A percentile compares a stretch with the other conserved stretches of the same genome.
Evolutionary conservation across 2,113 vertebrate species (phyloP).

Genomic region (Microtus montanus): DNA sequence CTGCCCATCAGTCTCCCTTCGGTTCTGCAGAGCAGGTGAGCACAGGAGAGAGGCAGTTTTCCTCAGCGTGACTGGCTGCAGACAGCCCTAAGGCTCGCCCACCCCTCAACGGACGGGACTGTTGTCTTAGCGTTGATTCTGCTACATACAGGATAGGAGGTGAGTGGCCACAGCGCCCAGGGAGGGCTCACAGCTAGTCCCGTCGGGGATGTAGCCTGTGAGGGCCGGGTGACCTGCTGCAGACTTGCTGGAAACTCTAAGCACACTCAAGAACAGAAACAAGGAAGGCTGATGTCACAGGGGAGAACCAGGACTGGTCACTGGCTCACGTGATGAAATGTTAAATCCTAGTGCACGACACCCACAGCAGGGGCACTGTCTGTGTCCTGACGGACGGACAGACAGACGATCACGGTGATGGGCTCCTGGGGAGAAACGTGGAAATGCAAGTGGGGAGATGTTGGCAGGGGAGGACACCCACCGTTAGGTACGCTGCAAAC

Average conservation of each 20-base stretch:
- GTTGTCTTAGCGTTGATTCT: conserved; percentile 9
- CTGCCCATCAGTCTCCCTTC: not conserved
- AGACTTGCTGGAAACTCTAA: not conserved
- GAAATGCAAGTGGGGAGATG: not conserved
- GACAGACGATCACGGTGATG: not conserved
- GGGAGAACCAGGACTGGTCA: not conserved
- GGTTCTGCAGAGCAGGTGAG: not conserved
- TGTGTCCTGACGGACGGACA: not conserved
- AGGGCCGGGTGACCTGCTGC: not conserved
- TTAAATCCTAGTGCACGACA: conserved; percentile 18
- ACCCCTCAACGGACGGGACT: conserved; percentile 47
- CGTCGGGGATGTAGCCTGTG: not conserved
- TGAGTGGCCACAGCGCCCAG: not conserved
- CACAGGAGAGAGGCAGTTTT: conserved; percentile 41
- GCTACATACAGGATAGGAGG: conserved; percentile 36
- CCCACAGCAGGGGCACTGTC: not conserved
- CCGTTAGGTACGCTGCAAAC: not conserved
- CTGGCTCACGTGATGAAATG: conserved; percentile 28
- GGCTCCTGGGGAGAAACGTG: not conserved
- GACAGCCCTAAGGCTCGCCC: conserved; percentile 64
- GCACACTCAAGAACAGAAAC: conserved; percentile 6
- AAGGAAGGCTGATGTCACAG: conserved; percentile 5
- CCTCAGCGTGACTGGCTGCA: conserved; percentile 34
- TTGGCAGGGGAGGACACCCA: not conserved
- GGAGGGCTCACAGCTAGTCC: conserved; percentile 46